Conservation (phyloP, 1,140 invertebrate genomes). For the Eumaeus atala region DNA sequence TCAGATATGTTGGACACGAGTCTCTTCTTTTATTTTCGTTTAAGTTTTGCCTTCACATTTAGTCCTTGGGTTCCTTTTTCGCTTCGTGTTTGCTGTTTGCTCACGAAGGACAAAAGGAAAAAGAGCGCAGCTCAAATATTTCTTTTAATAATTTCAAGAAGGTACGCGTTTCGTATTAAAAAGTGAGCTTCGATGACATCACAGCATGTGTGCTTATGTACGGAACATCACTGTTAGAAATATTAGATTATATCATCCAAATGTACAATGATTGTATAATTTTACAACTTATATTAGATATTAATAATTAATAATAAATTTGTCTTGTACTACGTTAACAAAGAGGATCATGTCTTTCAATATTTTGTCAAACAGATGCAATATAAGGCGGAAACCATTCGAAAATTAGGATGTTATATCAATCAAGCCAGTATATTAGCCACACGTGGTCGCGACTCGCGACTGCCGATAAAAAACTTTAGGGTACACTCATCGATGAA, state of each 20-base stretch:
- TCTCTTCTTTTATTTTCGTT: slow-evolving; percentile 34
- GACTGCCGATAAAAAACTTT: slow-evolving; percentile 64
- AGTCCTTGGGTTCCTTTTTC: slow-evolving; percentile 49
- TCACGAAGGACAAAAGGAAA: slow-evolving; percentile 47
- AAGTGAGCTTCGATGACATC: neutral
- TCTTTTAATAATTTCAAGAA: slow-evolving; percentile 28
- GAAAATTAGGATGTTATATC: neutral
- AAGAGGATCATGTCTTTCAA: neutral
- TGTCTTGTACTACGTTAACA: neutral
- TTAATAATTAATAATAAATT: too few relatives aligned
- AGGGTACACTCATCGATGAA: slow-evolving; percentile 70
- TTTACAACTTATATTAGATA: too few relatives aligned
- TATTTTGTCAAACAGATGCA: neutral
- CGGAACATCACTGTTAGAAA: too few relatives aligned
- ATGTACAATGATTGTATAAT: too few relatives aligned
- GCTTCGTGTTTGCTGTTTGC: slow-evolving; percentile 41
- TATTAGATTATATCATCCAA: too few relatives aligned
- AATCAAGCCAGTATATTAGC: neutral
- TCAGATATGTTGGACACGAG: slow-evolving; percentile 31
- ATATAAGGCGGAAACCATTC: neutral
- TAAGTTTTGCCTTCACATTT: slow-evolving; percentile 51
- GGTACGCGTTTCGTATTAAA: slow-evolving; percentile 8
- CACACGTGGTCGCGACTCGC: slow-evolving; percentile 25
- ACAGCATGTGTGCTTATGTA: neutral
- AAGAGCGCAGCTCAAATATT: slow-evolving; percentile 39